Evolutionary conservation across 2,888 invertebrate genomes (phyloP).

Genomic region (Steromphala cineraria): DNA sequence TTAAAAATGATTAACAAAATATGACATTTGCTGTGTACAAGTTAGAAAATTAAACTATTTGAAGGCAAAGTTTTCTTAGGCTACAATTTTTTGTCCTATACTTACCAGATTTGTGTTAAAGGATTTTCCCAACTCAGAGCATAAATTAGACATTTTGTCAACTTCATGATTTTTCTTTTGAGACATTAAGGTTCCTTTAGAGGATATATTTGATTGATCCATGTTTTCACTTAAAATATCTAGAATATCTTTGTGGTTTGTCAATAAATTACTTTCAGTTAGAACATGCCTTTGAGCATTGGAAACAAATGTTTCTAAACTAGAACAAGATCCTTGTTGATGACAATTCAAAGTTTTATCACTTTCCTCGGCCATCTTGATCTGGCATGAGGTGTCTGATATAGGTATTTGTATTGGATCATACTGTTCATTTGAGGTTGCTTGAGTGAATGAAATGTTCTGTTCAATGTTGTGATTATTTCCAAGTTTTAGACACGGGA

Average conservation of each 20-base stretch:
- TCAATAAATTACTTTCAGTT: conserved; percentile 15
- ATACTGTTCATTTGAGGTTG: background rate
- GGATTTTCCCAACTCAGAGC: conserved; percentile 47
- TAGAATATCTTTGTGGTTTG: background rate
- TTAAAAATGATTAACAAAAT: too few relatives aligned
- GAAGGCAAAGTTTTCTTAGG: too few relatives aligned
- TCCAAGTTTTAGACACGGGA: conserved; percentile 24
- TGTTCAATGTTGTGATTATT: background rate
- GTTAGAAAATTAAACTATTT: too few relatives aligned
- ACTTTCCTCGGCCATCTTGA: too few relatives aligned
- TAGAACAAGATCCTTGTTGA: background rate
- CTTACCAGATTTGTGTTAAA: conserved; percentile 54
- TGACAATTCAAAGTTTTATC: background rate
- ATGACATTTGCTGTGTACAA: too few relatives aligned
- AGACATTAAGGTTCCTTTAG: conserved; percentile 62
- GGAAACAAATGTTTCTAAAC: conserved; percentile 21
- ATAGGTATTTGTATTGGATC: background rate
- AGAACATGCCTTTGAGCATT: conserved; percentile 25
- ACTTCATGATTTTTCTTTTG: conserved; percentile 72
- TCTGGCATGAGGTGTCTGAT: too few relatives aligned
- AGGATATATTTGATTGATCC: conserved; percentile 7
- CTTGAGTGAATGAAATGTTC: too few relatives aligned
- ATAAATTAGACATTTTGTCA: conserved; percentile 62
- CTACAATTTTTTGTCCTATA: background rate
- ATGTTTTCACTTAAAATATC: background rate